Evolutionary conservation across 2,113 vertebrate genomes (phyloP).

Genomic region (Rhodinocichla rosea): DNA sequence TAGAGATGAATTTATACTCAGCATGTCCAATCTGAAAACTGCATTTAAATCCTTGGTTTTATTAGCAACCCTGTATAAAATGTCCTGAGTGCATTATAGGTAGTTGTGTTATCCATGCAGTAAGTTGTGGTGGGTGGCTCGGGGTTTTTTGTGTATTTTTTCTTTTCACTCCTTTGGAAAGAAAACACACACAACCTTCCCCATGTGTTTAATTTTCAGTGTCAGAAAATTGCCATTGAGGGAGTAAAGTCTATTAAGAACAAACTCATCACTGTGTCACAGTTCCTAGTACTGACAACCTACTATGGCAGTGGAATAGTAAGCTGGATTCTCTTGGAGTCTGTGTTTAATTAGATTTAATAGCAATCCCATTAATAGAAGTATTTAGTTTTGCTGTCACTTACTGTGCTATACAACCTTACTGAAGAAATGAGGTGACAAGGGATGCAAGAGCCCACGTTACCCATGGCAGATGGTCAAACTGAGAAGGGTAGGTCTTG

Average conservation of each 20-base stretch:
- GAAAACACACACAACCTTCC: not conserved
- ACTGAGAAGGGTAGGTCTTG: not conserved
- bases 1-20: not conserved
- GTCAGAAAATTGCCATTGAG: not conserved
- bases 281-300: not conserved
- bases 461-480: not conserved
- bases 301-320: not conserved
- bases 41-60: not conserved
- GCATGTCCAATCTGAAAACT: not conserved
- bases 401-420: not conserved
- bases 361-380: constrained; percentile 16
- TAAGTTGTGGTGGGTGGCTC: not conserved
- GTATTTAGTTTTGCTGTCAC: not conserved
- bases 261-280: not conserved
- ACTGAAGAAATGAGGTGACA: not conserved
- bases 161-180: not conserved
- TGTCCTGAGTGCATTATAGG: not conserved
- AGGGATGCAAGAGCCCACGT: not conserved
- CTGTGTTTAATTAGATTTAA: constrained; percentile 21
- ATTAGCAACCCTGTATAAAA: not conserved
- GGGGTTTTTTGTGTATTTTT: not conserved
- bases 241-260: not conserved
- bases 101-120: not conserved
- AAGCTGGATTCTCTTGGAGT: not conserved
- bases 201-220: not conserved